Evolutionary conservation across 2,888 invertebrate species (phyloP), one percentile per base, ranked within the genome.

Genomic region (Drosophila anomalipes): DNA sequence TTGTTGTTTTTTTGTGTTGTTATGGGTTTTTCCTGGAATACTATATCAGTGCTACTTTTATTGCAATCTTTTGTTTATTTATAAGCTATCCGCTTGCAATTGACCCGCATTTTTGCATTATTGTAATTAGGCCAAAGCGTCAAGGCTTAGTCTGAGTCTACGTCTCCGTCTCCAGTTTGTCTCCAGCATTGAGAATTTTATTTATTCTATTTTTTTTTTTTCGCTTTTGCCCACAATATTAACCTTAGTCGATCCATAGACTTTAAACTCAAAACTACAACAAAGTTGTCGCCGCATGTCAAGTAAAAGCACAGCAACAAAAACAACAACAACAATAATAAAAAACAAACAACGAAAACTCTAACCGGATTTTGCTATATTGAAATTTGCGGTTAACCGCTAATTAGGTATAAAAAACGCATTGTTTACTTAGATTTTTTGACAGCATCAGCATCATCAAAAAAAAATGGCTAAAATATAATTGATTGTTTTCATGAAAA

Each of bases 311-410:
- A 59, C 60, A 70, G 33, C 67, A 71, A 51, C 49, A 65, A 56
- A 59, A 65, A 52, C 53, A 59, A 32, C n/a, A 70, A 63, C 59
- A 71, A 66, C 59, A 59, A 61, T 33, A 67, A 51, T 47, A 62
- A 74, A 47, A 52, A 52, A 16, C 28, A 35, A 66, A 44, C 26
- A 37, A 58, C 35, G 4, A 35, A 35, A 35, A 35, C 12, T 35
- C 71, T 49, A 70, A 70, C 62, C 70, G 74, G 68, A 79, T 81
- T 86, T 79, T 67, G 74, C 70, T 71, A 59, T 84, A 86, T 86
- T 86, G 81, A 81, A 85, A 82, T 79, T 86, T 90, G 91, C 77
- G 91, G 91, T 88, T 91, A 89, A 91, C 91, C 91, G 69, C 91
- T 91, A 91, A 91, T 91, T 91, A 90, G 81, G 83, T 85, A 91